Base-by-base conservation (phyloP, 2,888 invertebrate genomes). In the Agriopis aurantiaria region DNA sequence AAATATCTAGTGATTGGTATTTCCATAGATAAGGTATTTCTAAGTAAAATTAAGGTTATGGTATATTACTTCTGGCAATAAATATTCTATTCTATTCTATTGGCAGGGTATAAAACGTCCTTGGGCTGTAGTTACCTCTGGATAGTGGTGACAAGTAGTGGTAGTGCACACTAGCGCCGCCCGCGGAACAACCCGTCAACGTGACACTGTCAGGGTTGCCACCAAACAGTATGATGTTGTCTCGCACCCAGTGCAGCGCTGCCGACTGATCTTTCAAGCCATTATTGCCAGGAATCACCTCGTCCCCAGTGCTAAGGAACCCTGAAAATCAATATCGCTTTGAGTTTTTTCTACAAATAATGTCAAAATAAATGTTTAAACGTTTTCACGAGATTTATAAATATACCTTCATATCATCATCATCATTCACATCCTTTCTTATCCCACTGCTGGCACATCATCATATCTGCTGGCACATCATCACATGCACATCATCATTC, bases 231-330 rank as follows among this genome's bases (percentile, higher is more conserved):
- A 95, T 89, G 69, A 97, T 96, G 84, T 97, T 96, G 56, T 95
- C 88, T 68, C 96, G 95, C 0, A 97, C 89, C 97, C 97, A 97
- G 77, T 95, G 94, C 53, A 97, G 85, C 0, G 97, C 97, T 75
- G 96, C 91, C 40, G 94, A 91, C 89, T 97, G 97, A 91, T 97
- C 97, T 82, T 96, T 97, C 45, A 97, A 83, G 0, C 97, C 97
- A 79, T 95, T 95, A 85, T 97, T 97, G 6, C 96, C 96, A 0
- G 97, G 96, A 0, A 96, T 91, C 0, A 94, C 82, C 0, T 95
- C 94, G 76, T 97, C 97, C 48, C 96, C 97, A 0, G 97, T 97
- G 82, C 96, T 97, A 0, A 97, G 89, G 85, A 97, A 97, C 58
- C 97, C 97, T 96, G 80, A 67, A 76, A 65, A 48, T 14, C 53